A percentile compares a stretch with the other conserved stretches of the same genome.
Evolutionary conservation across 2,888 invertebrate species (phyloP).

Genomic region (Tuta absoluta): DNA sequence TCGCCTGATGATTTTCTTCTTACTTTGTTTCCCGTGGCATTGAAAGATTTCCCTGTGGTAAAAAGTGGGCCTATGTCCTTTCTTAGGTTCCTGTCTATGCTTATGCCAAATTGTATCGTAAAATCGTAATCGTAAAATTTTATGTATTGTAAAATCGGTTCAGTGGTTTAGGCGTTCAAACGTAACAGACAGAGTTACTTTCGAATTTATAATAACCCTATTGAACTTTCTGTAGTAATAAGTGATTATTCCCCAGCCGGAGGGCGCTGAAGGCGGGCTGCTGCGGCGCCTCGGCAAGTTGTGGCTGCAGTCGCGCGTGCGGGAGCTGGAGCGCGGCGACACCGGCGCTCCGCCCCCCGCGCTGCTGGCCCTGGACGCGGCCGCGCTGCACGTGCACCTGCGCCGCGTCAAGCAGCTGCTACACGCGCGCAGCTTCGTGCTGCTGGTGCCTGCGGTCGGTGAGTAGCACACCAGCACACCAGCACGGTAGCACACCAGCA

Average conservation of each 20-base stretch:
- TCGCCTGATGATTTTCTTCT: too few species aligned
- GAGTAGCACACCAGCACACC: conserved; percentile 49
- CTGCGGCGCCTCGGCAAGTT: conserved; percentile 93
- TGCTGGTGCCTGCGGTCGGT: conserved; percentile 94
- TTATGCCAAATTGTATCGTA: too few species aligned
- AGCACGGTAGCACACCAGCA: too few species aligned
- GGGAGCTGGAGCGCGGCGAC: conserved; percentile 88
- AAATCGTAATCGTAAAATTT: too few species aligned
- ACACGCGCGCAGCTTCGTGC: conserved; percentile 90
- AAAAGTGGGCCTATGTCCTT: too few species aligned
- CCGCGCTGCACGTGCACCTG: conserved; percentile 88
- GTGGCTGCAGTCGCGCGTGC: conserved; percentile 94
- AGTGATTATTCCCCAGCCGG: conserved; percentile 40
- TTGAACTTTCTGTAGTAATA: not conserved
- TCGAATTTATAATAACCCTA: too few species aligned
- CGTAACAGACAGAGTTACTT: too few species aligned
- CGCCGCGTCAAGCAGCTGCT: conserved; percentile 90
- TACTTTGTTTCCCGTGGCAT: too few species aligned
- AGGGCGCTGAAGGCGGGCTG: conserved; percentile 76
- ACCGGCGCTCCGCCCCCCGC: conserved; percentile 83
- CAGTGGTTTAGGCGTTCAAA: too few species aligned
- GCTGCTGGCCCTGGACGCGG: conserved; percentile 93
- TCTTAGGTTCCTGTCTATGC: too few species aligned
- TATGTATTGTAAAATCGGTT: too few species aligned
- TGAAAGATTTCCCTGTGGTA: too few species aligned